Evolutionary conservation across 2,888 invertebrate species (phyloP).

Genomic region (Fragum whitleyi): DNA sequence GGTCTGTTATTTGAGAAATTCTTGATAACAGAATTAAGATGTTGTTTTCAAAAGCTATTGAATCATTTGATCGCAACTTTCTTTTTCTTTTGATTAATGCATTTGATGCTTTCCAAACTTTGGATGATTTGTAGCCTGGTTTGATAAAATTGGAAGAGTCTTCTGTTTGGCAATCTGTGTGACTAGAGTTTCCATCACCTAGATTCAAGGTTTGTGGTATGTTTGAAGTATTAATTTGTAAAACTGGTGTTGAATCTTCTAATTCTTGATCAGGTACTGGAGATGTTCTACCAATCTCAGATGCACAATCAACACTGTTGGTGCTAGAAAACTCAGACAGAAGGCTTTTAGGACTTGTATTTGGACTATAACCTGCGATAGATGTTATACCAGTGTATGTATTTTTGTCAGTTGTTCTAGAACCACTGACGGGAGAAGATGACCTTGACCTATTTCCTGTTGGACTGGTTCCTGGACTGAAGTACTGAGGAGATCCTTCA

Average conservation of each 20-base stretch:
- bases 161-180: neutral
- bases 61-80: neutral
- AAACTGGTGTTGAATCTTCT: neutral
- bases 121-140: neutral
- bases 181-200: neutral
- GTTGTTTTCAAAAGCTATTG: constrained; percentile 65
- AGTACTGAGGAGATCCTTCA: constrained; percentile 57
- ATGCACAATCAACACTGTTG: neutral
- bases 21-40: constrained; percentile 78
- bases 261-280: neutral
- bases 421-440: neutral
- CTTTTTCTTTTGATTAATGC: neutral
- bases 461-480: constrained; percentile 9
- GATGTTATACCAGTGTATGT: constrained; percentile 50
- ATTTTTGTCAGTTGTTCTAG: neutral
- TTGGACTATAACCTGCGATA: constrained; percentile 42
- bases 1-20: constrained; percentile 78
- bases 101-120: neutral
- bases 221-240: neutral
- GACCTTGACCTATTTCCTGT: neutral
- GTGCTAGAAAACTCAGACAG: neutral
- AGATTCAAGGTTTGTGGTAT: neutral
- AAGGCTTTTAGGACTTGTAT: constrained; percentile 18
- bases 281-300: neutral
- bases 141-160: neutral